A percentile compares a stretch with the other conserved stretches of the same genome.
These are phyloP conservation scores for Opisthocomus hoazin DNA, from an alignment of 2,113 vertebrate genomes.

Conservation along the genomic window DNA sequence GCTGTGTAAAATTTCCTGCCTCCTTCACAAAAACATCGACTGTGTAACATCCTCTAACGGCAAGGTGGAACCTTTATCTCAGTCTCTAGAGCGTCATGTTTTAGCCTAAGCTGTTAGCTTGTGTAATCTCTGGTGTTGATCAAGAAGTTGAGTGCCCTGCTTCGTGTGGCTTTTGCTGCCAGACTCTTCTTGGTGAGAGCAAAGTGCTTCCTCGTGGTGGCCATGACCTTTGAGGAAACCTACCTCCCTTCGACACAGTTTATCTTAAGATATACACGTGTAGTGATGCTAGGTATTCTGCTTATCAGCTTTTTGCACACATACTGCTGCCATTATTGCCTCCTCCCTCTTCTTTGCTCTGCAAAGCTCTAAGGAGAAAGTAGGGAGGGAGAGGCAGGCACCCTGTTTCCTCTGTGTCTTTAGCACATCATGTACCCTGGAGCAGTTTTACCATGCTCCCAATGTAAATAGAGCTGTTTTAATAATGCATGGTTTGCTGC, in stretches of 20 bases:
- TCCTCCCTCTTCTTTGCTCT: background rate
- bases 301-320: background rate
- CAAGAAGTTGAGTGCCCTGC: background rate
- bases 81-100: accelerated
- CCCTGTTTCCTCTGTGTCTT: background rate
- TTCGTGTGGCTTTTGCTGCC: background rate
- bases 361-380: background rate
- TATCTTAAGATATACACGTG: background rate
- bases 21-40: background rate
- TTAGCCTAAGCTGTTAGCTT: background rate
- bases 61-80: background rate
- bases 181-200: background rate
- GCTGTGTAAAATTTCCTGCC: constrained; percentile 10
- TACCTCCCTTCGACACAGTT: background rate
- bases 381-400: background rate
- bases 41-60: background rate
- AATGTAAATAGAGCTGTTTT: background rate
- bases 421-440: background rate
- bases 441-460: background rate
- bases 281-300: background rate
- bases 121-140: background rate
- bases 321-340: accelerated
- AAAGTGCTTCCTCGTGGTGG: background rate
- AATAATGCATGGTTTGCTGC: background rate
- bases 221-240: background rate